Percentiles rank a stretch among this genome's conserved stretches.
Evolutionary conservation across 2,797 vertebrate genomes (phyloP).

Genomic region (Pantherophis vulpinus): DNA sequence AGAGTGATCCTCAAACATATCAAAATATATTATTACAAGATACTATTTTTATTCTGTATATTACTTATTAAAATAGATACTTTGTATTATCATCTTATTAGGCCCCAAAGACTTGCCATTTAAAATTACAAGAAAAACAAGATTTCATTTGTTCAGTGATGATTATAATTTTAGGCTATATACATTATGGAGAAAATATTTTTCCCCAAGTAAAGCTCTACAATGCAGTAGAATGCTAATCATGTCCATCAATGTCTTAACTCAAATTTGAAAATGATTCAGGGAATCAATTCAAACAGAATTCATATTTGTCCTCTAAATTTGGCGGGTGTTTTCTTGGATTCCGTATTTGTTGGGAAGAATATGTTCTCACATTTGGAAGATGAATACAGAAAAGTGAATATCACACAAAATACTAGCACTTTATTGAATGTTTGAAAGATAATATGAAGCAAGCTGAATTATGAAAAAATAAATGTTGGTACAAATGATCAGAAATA

Average conservation of each 20-base stretch:
- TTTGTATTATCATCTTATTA: slow-evolving; percentile 36
- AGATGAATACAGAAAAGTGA: background rate
- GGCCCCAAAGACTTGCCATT: slow-evolving; percentile 58
- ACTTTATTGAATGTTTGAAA: background rate
- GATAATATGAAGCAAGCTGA: background rate
- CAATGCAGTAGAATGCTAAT: background rate
- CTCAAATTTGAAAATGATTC: background rate
- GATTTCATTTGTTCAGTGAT: slow-evolving; percentile 53
- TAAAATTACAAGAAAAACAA: slow-evolving; percentile 62
- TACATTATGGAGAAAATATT: background rate
- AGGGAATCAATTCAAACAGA: background rate
- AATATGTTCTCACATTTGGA: background rate
- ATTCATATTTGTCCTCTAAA: background rate
- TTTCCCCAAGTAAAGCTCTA: background rate
- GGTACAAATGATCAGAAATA: background rate
- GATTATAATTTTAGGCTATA: slow-evolving; percentile 28
- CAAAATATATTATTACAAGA: slow-evolving; percentile 36
- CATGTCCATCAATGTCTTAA: background rate
- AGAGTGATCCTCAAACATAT: slow-evolving; percentile 33
- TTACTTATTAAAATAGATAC: slow-evolving; percentile 54
- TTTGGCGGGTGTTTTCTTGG: background rate
- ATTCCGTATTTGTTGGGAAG: background rate
- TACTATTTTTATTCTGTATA: slow-evolving; percentile 34
- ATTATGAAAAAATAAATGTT: background rate
- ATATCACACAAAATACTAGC: background rate